Conservation (phyloP, 1,140 invertebrate species). For the Oncopeltus fasciatus region DNA sequence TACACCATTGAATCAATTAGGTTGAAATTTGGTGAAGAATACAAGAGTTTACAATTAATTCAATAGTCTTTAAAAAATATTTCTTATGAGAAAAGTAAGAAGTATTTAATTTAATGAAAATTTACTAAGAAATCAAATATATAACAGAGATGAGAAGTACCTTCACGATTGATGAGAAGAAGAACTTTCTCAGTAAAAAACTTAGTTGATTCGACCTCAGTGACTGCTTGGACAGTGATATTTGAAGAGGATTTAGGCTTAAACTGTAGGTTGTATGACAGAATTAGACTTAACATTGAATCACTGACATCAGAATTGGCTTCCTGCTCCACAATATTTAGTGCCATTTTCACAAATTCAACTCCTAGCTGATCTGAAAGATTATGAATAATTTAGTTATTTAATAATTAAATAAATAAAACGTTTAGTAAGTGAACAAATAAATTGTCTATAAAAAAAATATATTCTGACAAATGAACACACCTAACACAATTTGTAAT, state of each 20-base stretch:
- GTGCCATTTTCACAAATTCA: constrained; percentile 61
- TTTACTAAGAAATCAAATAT: no score
- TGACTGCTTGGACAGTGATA: constrained; percentile 57
- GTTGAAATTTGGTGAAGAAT: no score
- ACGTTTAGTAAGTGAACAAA: neutral
- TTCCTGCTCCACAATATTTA: constrained; percentile 65
- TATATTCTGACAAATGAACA: no score
- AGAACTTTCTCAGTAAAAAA: constrained; percentile 80
- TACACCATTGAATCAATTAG: no score
- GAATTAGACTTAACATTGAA: constrained; percentile 62
- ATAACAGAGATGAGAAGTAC: constrained; percentile 35
- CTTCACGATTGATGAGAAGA: constrained; percentile 74
- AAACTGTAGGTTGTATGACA: constrained; percentile 83
- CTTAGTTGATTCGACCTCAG: constrained; percentile 55
- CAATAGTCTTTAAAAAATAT: no score
- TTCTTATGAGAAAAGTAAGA: no score
- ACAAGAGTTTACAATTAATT: no score
- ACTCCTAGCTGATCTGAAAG: constrained; percentile 60
- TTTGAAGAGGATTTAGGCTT: constrained; percentile 40
- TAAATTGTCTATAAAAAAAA: no score
- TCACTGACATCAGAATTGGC: constrained; percentile 52
- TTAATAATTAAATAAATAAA: neutral
- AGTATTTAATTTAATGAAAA: no score
- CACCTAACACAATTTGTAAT: no score
- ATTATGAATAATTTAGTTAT: constrained; percentile 3